Base-by-base conservation (phyloP, 2,797 vertebrate species). In the Pseudomugil tenellus region DNA sequence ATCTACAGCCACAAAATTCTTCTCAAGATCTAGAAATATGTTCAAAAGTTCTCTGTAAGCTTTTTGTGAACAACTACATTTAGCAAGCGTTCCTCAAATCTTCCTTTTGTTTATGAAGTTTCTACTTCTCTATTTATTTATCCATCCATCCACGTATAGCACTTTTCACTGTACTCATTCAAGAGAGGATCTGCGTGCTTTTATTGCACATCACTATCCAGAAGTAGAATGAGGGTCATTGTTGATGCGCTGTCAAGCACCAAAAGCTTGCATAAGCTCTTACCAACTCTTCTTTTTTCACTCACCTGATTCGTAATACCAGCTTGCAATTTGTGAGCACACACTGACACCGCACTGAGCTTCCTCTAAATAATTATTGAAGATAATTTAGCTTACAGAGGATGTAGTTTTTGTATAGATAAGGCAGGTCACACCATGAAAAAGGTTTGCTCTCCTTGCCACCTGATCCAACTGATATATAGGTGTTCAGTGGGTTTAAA, bases 1-100 rank as follows among this genome's bases (percentile, higher is more conserved):
- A 11, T 46, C 3, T 28, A 0, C 14, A 2, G 25, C 31, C 52
- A 8, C 48, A 31, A 16, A 26, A 67, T 49, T 48, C 19, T 25
- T 37, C 55, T 29, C 41, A 39, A 58, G 14, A 76, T 29, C 32
- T 6, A 58, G 14, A 32, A 64, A 67, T 64, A 3, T 26, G 46
- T 31, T 51, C 32, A 26, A 31, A n/a, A 39, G 28, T n/a, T 32
- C 2, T 31, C 13, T 58, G 28, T 19, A 16, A 63, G 28, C 21
- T 55, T 5, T 68, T 25, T 62, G 52, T 53, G 23, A 21, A 48
- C 49, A 21, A 31, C n/a, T 56, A 65, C 4, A 37, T 34, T 29
- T 31, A 21, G 19, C 46, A 23, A 21, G 21, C 25, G 21, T 49
- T 12, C 12, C 21, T 48, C 11, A 2, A 21, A 21, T 46, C n/a